Evolutionary conservation across 2,888 invertebrate species (phyloP).

Genomic region (Rhodophaea formosa): DNA sequence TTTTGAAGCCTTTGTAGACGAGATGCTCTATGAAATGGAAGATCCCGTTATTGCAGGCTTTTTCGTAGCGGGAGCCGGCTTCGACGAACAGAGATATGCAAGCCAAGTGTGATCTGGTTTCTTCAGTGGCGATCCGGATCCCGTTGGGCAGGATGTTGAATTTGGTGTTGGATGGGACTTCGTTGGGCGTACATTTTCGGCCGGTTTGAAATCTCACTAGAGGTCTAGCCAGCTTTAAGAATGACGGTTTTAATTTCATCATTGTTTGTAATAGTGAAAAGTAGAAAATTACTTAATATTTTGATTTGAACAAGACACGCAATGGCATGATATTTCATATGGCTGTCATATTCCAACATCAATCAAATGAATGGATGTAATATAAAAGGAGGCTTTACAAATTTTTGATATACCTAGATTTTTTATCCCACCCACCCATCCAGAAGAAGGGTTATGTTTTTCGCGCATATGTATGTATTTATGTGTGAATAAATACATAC

Average conservation of each 20-base stretch:
- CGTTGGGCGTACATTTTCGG: not conserved
- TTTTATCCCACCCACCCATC: no score
- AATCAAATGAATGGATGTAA: no score
- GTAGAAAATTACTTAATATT: not conserved
- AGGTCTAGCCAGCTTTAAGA: not conserved
- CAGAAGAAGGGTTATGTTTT: no score
- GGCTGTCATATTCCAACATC: not conserved
- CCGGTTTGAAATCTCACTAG: not conserved
- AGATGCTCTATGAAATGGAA: slow-evolving; percentile 69
- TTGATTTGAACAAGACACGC: not conserved
- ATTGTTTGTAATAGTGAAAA: not conserved
- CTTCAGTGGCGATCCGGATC: slow-evolving; percentile 94
- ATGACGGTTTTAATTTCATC: not conserved
- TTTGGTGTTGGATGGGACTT: slow-evolving; percentile 13
- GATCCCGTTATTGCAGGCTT: slow-evolving; percentile 51
- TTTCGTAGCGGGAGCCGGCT: slow-evolving; percentile 61
- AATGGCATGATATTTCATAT: not conserved
- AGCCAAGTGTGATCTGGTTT: slow-evolving; percentile 86
- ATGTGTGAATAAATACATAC: no score
- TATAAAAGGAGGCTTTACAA: no score
- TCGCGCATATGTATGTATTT: no score
- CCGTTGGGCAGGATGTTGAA: slow-evolving; percentile 84
- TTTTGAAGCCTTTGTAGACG: slow-evolving; percentile 82
- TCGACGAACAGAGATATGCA: slow-evolving; percentile 58
- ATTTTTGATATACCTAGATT: no score